Percentiles rank a stretch among this genome's conserved stretches.
Conservation (phyloP, 2,797 vertebrate species). For the Gymnopithys bicolor region DNA sequence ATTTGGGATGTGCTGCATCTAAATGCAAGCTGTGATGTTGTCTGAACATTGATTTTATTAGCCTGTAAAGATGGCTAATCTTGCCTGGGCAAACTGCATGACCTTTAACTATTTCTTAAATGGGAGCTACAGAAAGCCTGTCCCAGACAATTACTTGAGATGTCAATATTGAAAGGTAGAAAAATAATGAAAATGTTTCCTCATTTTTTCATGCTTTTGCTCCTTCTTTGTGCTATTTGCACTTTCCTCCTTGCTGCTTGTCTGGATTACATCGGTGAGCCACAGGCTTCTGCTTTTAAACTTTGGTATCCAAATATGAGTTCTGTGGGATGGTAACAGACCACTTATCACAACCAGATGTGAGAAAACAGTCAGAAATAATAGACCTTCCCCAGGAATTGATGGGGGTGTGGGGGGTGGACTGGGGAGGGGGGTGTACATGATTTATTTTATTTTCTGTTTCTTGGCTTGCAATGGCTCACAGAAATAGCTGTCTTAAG, state of each 20-base stretch:
- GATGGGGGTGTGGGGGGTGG: background rate
- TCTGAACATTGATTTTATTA: background rate
- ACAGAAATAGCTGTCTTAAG: conserved; percentile 10
- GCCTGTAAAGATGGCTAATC: conserved; percentile 19
- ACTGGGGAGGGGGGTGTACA: background rate
- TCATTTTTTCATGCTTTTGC: background rate
- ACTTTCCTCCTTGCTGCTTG: background rate
- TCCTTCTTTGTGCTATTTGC: background rate
- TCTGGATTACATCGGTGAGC: background rate
- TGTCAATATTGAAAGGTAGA: background rate
- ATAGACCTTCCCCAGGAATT: background rate
- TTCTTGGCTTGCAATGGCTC: background rate
- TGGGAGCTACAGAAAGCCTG: background rate
- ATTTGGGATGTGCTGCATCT: background rate
- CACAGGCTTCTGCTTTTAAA: background rate
- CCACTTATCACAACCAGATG: background rate
- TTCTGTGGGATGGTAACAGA: background rate
- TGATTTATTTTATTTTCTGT: background rate
- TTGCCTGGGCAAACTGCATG: background rate
- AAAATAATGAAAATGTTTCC: background rate
- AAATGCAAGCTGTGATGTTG: background rate
- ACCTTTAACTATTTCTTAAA: conserved; percentile 17
- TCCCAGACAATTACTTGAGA: background rate
- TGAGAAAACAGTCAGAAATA: background rate
- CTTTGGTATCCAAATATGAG: background rate